phyloP scores from a whole-genome alignment of 1,140 invertebrate species.

The Temnothorax curvispinosus region DNA sequence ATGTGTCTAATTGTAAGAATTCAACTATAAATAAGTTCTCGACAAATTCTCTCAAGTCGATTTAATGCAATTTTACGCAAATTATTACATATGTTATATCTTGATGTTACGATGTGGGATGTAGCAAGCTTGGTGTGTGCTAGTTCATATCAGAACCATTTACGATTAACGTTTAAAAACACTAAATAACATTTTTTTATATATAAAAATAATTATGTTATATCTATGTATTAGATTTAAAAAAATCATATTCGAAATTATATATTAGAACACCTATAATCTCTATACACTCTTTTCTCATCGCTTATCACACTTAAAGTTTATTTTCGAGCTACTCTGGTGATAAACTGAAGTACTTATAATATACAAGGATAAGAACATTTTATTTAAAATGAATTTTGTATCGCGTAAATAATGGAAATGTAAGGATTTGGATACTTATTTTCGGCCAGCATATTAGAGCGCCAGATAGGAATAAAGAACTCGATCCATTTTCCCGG shows the following conservation, averaged over 20 bases:
- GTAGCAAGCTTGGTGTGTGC: not conserved
- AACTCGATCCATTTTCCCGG: not conserved
- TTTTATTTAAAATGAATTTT: not conserved
- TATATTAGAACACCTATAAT: not conserved
- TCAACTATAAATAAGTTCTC: slow-evolving; percentile 37
- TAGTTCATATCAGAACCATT: not conserved
- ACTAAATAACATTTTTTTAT: not conserved
- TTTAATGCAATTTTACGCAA: not conserved
- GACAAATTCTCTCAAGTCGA: not conserved
- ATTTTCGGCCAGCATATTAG: not conserved
- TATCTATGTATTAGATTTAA: not conserved
- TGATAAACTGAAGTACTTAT: not conserved
- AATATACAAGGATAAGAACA: not conserved
- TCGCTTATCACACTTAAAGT: not conserved
- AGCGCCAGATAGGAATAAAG: not conserved
- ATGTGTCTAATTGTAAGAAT: not conserved
- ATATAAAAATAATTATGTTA: not conserved
- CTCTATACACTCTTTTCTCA: not conserved
- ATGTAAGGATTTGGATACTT: not conserved
- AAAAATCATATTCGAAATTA: not conserved
- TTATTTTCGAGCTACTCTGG: not conserved
- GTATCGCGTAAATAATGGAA: not conserved
- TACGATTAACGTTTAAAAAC: not conserved
- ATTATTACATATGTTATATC: not conserved
- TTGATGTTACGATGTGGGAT: not conserved